Evolutionary conservation across 2,797 vertebrate genomes (phyloP).

Genomic region (Crenuchus spilurus): DNA sequence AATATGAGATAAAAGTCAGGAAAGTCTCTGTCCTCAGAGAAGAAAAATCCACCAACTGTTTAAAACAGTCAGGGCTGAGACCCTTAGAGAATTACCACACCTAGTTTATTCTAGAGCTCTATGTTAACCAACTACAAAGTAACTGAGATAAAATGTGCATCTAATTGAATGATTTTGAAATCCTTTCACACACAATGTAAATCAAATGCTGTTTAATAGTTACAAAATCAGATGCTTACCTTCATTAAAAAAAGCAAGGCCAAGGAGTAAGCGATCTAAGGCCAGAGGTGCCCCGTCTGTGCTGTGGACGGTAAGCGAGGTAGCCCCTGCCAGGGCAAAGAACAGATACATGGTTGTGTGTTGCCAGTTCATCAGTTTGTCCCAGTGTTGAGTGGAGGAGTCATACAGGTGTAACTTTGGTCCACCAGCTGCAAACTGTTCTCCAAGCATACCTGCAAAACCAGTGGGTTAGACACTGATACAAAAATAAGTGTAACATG

Average conservation of each 20-base stretch:
- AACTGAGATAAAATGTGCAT: too few relatives aligned
- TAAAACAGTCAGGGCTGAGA: too few relatives aligned
- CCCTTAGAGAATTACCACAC: too few relatives aligned
- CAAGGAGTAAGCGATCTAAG: slow-evolving; percentile 85
- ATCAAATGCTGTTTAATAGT: background rate
- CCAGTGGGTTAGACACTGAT: background rate
- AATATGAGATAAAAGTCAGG: too few relatives aligned
- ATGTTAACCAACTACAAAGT: too few relatives aligned
- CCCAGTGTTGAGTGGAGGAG: slow-evolving; percentile 83
- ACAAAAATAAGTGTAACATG: too few relatives aligned
- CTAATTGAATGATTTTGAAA: background rate
- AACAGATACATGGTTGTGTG: slow-evolving; percentile 95
- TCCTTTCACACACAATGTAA: background rate
- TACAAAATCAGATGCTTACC: slow-evolving; percentile 68
- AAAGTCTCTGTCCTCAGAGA: too few relatives aligned
- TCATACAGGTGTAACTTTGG: slow-evolving; percentile 85
- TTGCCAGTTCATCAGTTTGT: slow-evolving; percentile 89
- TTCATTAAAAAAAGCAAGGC: slow-evolving; percentile 90
- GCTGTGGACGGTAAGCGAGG: slow-evolving; percentile 81
- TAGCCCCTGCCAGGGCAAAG: slow-evolving; percentile 82
- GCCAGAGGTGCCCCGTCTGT: slow-evolving; percentile 80
- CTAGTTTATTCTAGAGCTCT: too few relatives aligned
- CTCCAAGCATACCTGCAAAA: slow-evolving; percentile 83
- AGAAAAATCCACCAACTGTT: too few relatives aligned
- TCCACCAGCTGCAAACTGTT: slow-evolving; percentile 86